Evolutionary conservation across 2,888 invertebrate genomes (phyloP).

Genomic region (Melolontha melolontha): DNA sequence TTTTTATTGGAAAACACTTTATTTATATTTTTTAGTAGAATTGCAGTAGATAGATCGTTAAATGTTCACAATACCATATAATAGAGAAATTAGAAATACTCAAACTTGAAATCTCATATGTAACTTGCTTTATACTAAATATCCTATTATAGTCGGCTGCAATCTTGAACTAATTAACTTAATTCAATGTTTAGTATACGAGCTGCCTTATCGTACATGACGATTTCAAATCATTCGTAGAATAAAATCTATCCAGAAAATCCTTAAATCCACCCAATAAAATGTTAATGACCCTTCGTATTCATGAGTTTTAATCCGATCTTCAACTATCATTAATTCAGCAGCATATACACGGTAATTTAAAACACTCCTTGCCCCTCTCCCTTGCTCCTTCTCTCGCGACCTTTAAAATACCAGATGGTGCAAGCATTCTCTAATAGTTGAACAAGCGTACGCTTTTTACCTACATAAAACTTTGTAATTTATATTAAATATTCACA

Average conservation of each 20-base stretch:
- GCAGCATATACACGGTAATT: slow-evolving; percentile 51
- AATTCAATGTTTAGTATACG: slow-evolving; percentile 17
- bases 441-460: slow-evolving; percentile 48
- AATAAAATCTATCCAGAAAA: slow-evolving; percentile 48
- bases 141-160: slow-evolving; percentile 23
- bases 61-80: background rate
- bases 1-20: no score
- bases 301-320: slow-evolving; percentile 55
- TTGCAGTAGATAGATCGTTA: no score
- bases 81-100: slow-evolving; percentile 5
- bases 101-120: slow-evolving; percentile 10
- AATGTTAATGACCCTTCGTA: slow-evolving; percentile 56
- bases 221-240: slow-evolving; percentile 32
- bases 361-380: slow-evolving; percentile 42
- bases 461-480: slow-evolving; percentile 51
- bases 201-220: slow-evolving; percentile 15
- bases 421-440: slow-evolving; percentile 35
- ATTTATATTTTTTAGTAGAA: no score
- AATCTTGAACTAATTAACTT: slow-evolving; percentile 38
- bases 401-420: slow-evolving; percentile 3
- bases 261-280: slow-evolving; percentile 56
- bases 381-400: slow-evolving; percentile 7
- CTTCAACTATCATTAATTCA: slow-evolving; percentile 54
- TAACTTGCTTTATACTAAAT: slow-evolving; percentile 8
- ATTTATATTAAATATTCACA: slow-evolving; percentile 51